phyloP scores from a whole-genome alignment of 2,113 vertebrate species.

The Dicentrarchus labrax region DNA sequence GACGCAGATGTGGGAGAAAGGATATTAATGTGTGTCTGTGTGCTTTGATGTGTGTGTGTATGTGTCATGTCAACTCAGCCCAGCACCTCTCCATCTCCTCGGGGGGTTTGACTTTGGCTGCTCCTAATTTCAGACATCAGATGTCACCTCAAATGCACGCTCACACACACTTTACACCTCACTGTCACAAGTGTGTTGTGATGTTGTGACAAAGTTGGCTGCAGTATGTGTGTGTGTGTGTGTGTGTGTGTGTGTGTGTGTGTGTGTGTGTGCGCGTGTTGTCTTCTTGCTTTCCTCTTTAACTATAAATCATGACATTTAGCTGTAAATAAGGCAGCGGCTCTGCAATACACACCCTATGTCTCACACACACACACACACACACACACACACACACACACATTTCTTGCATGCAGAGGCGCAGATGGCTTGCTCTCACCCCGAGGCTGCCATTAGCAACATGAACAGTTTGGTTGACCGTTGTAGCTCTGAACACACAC shows the following conservation, averaged over 20 bases:
- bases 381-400: constrained; percentile 13
- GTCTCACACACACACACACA: constrained; percentile 15
- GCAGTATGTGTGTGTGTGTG: background rate
- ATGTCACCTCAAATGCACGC: constrained; percentile 24
- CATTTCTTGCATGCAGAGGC: constrained; percentile 28
- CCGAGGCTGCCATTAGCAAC: constrained; percentile 54
- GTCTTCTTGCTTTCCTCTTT: background rate
- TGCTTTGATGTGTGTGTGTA: constrained; percentile 16
- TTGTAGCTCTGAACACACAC: constrained; percentile 12
- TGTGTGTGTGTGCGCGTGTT: background rate
- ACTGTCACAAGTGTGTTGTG: constrained; percentile 9
- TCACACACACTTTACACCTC: constrained; percentile 1
- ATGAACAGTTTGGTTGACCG: constrained; percentile 45
- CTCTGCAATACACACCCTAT: background rate
- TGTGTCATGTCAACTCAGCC: background rate
- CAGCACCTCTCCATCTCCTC: constrained; percentile 42
- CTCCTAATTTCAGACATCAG: constrained; percentile 67
- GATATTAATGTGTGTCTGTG: constrained; percentile 2
- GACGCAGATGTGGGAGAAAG: constrained; percentile 8
- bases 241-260: constrained; percentile 22
- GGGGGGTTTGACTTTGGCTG: constrained; percentile 51
- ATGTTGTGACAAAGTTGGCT: background rate
- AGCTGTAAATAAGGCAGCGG: constrained; percentile 32
- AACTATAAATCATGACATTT: constrained; percentile 19
- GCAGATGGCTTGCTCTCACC: constrained; percentile 55